Evolutionary conservation across 2,113 vertebrate species (phyloP), one percentile per base, ranked within the genome.

Genomic region (Saguinus imperator): DNA sequence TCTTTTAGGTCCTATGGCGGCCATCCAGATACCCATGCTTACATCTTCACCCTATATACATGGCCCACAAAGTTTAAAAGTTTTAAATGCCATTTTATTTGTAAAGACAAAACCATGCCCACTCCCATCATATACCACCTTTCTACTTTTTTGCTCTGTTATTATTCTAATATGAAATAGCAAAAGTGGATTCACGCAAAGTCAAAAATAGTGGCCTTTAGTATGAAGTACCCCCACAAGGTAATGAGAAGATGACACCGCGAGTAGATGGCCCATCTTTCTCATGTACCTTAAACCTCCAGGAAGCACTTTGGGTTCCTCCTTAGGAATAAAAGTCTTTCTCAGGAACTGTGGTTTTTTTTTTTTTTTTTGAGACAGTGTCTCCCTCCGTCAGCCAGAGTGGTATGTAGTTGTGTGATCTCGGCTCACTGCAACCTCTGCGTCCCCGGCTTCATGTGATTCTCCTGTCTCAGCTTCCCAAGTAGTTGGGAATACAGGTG

Each of bases 1-100:
- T 73, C 99, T 99, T 89, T 98, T 99, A 32, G 99, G 99, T 91
- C 99, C 99, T 61, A 99, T 99, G 70, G 99, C 99, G 91, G 99
- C 99, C 99, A 99, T 99, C 99, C 99, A 99, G 89, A 99, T 99
- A 89, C 99, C 99, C 99, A 99, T 99, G 98, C 99, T 99, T 58
- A 99, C 99, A 91, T 99, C 99, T 98, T 99, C 99, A 91, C 99
- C 99, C 99, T 99, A 93, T 99, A 93, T 20, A 91, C 66, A 20
- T 6, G 16, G 23, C 79, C 52, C 70, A 79, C 4, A 17, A 87
- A 14, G 79, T 97, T 20, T 50, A 97, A 77, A 70, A 11, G 20
- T 70, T 64, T 58, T 81, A 61, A 91, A 83, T 40, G 73, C 61
- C 3, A 6, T 25, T 4, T 64, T 27, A n/a, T 27, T 57, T 87